Conservation (phyloP, 2,113 vertebrate species). For the Pungitius pungitius region DNA sequence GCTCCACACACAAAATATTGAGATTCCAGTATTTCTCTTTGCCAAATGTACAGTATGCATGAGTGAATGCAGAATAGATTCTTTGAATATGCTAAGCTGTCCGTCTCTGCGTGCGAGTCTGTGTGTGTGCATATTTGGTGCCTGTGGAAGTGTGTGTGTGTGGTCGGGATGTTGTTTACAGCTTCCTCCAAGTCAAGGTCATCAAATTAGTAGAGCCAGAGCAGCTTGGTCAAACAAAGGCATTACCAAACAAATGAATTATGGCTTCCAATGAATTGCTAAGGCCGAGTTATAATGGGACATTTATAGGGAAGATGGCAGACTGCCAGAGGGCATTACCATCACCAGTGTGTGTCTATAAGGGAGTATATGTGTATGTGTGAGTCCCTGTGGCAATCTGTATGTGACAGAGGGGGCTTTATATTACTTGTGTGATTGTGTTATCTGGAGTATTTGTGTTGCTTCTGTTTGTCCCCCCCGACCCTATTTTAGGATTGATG, state of each 20-base stretch:
- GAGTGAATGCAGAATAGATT: conserved; percentile 36
- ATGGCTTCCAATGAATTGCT: conserved; percentile 47
- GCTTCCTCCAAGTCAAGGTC: conserved; percentile 53
- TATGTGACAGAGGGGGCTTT: conserved; percentile 27
- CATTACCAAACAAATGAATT: conserved; percentile 58
- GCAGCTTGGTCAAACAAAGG: conserved; percentile 50
- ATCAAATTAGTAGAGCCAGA: conserved; percentile 40
- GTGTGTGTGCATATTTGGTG: background rate
- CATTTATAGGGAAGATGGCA: conserved; percentile 63
- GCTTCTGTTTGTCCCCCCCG: conserved; percentile 41
- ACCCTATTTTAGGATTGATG: conserved; percentile 59
- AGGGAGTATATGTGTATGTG: conserved; percentile 23
- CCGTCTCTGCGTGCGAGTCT: background rate
- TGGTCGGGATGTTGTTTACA: conserved; percentile 28
- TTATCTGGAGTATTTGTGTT: conserved; percentile 29
- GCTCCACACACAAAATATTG: background rate
- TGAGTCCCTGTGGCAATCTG: conserved; percentile 22
- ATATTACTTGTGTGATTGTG: conserved; percentile 27
- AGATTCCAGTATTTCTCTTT: background rate
- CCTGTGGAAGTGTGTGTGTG: conserved; percentile 1
- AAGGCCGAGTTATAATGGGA: conserved; percentile 70
- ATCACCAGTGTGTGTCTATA: conserved; percentile 53
- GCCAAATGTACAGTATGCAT: background rate
- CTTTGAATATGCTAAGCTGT: conserved; percentile 30
- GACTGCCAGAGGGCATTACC: conserved; percentile 69